These are phyloP conservation scores for Octonoba sinensis DNA, from an alignment of 2,888 invertebrate species.

Conservation along the genomic window DNA sequence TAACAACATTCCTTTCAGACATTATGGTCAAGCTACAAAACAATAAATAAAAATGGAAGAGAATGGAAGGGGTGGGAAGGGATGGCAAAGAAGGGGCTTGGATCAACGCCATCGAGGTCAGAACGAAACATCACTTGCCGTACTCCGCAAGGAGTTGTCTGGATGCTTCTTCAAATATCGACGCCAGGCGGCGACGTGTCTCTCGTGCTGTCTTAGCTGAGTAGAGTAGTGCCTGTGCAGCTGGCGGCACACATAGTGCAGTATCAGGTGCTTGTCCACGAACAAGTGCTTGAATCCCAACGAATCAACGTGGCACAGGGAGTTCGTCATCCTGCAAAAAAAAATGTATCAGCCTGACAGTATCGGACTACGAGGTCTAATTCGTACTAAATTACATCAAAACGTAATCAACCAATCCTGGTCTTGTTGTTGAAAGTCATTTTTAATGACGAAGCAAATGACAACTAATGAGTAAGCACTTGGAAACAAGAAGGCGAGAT, in stretches of 20 bases:
- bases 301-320: constrained; percentile 73
- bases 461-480: too few species aligned
- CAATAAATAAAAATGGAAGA: neutral
- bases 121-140: constrained; percentile 42
- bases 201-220: constrained; percentile 69
- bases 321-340: constrained; percentile 69
- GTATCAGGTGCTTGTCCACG: constrained; percentile 71
- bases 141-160: constrained; percentile 58
- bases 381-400: too few species aligned
- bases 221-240: constrained; percentile 72
- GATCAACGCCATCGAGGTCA: neutral
- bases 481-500: too few species aligned
- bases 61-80: neutral
- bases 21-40: neutral
- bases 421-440: too few species aligned
- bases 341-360: too few species aligned
- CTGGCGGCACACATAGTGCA: constrained; percentile 75
- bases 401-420: too few species aligned
- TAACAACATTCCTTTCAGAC: neutral
- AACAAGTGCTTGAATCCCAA: constrained; percentile 74
- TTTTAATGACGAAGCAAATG: too few species aligned
- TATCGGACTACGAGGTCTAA: too few species aligned
- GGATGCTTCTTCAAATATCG: constrained; percentile 69
- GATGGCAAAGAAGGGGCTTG: too few species aligned
- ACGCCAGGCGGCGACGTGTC: constrained; percentile 72